Base-by-base conservation (phyloP, 2,888 invertebrate genomes). In the Sphaerophoria taeniata region DNA sequence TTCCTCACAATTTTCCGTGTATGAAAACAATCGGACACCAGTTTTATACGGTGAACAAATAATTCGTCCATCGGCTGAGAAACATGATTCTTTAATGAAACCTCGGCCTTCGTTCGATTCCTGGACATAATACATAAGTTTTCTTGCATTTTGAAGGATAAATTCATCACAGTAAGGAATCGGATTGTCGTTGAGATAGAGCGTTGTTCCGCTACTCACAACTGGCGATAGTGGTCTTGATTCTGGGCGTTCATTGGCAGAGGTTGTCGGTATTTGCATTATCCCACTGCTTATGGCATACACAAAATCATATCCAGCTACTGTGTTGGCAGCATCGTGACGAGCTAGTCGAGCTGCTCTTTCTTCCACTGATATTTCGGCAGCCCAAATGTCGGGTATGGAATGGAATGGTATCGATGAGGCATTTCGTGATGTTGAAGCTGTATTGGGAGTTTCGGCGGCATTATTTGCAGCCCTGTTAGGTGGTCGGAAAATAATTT, bases 11-110 rank as follows among this genome's bases (percentile, higher is more conserved):
- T 95, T 93, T 7, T 94, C 93, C 88, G 95, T 95, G 88, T 98
- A 96, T 0, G 96, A 95, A 33, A 98, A 92, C 4, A 98, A 93
- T n/a, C 98, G 93, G 82, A 98, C 94, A 39, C 98, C 98, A 89
- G 95, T 95, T 0, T 95, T 96, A 91, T 95, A 98, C 0, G 98
- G 98, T 0, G 98, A 98, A 90, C 97, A 97, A 36, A 98, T 95
- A 9, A 98, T 92, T 65, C 98, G 94, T 0, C 98, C 98, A 90
- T 98, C 98, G 1, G 96, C 93, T 0, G 98, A 98, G 91, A 97
- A 98, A 89, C 97, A 97, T 58, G 97, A 93, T 90, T 98, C 98
- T 92, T 98, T 98, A 74, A 98, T 98, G 89, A 96, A 98, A 0
- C 98, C 98, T 87, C 96, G 96, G 1, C 97, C 98, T 12, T 96